These are phyloP conservation scores for Lithobates pipiens DNA, from an alignment of 2,797 vertebrate species.

Conservation along the genomic window DNA sequence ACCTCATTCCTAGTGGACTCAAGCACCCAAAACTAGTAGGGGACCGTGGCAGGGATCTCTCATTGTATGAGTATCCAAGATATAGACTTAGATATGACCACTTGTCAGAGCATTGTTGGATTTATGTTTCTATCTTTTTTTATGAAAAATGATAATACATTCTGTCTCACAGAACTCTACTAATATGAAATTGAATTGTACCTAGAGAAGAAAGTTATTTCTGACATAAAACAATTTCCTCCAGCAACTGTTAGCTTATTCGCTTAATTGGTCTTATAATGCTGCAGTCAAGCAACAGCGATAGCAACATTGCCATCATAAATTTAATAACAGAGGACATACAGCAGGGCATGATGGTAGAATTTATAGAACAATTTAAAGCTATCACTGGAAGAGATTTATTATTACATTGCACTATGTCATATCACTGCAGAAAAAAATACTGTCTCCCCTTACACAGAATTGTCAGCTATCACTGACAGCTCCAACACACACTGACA, in stretches of 20 bases:
- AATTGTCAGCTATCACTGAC: no score
- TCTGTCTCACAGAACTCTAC: no score
- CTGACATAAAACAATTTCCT: background rate
- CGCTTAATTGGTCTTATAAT: conserved; percentile 1
- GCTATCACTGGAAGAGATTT: conserved; percentile 27
- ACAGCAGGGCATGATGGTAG: background rate
- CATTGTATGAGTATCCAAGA: background rate
- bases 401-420: conserved; percentile 43
- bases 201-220: background rate
- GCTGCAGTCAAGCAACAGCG: conserved; percentile 26
- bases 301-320: conserved; percentile 24
- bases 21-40: background rate
- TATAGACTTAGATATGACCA: background rate
- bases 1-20: no score
- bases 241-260: background rate
- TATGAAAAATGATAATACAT: background rate
- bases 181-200: background rate
- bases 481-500: no score
- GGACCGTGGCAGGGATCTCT: background rate
- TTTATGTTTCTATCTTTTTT: background rate
- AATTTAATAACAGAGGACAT: conserved; percentile 36
- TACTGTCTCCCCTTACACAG: no score
- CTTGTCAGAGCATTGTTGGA: background rate
- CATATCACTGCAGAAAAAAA: conserved; percentile 14
- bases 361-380: conserved; percentile 10